Conservation (phyloP, 2,113 vertebrate species). For the Gallinago undulata region DNA sequence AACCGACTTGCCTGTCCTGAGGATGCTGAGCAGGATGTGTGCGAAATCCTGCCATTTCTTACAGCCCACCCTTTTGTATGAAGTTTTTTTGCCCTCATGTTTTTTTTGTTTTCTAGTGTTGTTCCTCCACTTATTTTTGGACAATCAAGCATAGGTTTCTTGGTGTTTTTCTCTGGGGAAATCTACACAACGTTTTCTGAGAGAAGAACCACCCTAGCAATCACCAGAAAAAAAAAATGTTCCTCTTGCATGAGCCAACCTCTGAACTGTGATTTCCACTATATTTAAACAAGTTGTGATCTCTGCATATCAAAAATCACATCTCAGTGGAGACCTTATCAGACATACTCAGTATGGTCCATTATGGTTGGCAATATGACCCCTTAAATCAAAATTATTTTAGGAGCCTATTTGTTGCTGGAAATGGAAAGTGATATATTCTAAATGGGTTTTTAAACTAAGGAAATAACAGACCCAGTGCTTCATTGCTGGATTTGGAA, state of each 20-base stretch:
- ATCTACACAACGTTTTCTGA: neutral
- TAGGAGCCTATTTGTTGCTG: neutral
- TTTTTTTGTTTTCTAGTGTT: neutral
- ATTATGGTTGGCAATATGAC: neutral
- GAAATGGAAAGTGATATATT: constrained; percentile 1
- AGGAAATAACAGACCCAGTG: neutral
- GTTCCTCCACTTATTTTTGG: neutral
- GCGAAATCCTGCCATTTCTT: neutral
- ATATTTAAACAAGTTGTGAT: neutral
- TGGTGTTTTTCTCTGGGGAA: neutral
- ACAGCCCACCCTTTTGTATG: rapidly evolving
- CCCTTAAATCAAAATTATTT: constrained; percentile 23
- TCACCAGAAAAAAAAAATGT: rapidly evolving
- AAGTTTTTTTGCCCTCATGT: neutral
- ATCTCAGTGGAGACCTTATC: neutral
- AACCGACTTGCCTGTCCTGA: rapidly evolving
- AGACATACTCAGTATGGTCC: neutral
- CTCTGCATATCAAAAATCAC: neutral
- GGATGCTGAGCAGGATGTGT: rapidly evolving
- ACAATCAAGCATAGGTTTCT: neutral
- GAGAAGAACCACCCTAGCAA: neutral
- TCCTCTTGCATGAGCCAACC: neutral
- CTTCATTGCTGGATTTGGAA: neutral
- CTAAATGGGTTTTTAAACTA: constrained; percentile 3
- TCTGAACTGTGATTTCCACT: neutral